phyloP scores from a whole-genome alignment of 2,797 vertebrate genomes.

The Paramormyrops hopkinsi region DNA sequence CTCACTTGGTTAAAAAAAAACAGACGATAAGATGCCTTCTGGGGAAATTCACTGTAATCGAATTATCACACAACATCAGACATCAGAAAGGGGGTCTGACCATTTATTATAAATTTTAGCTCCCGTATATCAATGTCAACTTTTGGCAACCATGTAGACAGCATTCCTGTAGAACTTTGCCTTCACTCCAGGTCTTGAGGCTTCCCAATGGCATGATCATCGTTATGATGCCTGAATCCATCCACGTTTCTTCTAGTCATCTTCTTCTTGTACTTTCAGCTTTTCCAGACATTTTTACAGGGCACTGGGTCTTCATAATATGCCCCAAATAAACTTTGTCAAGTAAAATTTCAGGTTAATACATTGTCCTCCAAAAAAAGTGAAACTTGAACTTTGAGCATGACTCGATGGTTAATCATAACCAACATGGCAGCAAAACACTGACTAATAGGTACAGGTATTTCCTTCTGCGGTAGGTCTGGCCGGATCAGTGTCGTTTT shows the following conservation, averaged over 20 bases:
- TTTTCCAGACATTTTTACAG: not conserved
- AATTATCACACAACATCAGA: not conserved
- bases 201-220: not conserved
- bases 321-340: conserved; percentile 29
- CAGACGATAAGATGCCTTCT: not conserved
- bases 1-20: not conserved
- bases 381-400: not conserved
- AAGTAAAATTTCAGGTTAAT: not conserved
- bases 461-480: conserved; percentile 44
- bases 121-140: not conserved
- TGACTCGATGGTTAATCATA: conserved; percentile 36
- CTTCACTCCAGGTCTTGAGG: not conserved
- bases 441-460: conserved; percentile 39
- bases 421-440: conserved; percentile 31
- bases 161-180: not conserved
- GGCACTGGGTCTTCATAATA: conserved; percentile 37
- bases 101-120: not conserved
- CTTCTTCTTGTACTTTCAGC: not conserved
- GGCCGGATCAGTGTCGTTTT: conserved; percentile 39
- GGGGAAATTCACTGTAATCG: not conserved
- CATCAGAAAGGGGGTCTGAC: not conserved
- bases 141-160: not conserved
- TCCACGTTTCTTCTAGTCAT: not conserved
- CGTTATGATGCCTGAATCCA: not conserved
- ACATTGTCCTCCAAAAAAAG: not conserved